A percentile compares a stretch with the other conserved stretches of the same genome.
Conservation (phyloP, 92 coral and sea anemone genomes). For the Bergia sp. region DNA sequence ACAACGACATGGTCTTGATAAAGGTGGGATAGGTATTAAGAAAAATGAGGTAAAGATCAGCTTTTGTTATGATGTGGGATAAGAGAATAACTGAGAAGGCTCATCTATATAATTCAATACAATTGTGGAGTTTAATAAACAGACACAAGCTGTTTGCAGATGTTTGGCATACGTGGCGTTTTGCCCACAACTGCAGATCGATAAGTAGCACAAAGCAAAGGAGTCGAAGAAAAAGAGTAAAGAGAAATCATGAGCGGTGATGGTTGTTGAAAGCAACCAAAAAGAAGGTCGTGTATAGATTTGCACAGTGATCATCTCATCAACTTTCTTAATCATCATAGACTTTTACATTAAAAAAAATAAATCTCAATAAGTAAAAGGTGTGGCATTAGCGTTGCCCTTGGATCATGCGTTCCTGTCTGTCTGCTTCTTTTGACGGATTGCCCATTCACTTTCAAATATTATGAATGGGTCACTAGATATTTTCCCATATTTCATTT, state of each 20-base stretch:
- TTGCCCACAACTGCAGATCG: not conserved
- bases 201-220: not conserved
- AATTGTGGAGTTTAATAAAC: not conserved
- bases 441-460: not conserved
- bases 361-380: not conserved
- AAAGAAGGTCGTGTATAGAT: not conserved
- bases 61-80: not conserved
- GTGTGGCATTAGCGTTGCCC: not conserved
- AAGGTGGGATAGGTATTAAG: not conserved
- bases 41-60: not conserved
- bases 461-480: not conserved
- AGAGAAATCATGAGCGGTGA: not conserved
- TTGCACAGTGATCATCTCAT: not conserved
- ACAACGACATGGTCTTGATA: not conserved
- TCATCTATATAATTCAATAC: not conserved
- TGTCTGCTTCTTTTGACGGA: not conserved
- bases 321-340: not conserved
- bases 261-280: not conserved
- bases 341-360: not conserved
- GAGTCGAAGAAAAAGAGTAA: not conserved
- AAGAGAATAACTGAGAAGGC: not conserved
- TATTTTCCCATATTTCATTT: not conserved
- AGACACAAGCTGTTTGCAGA: not conserved
- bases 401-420: not conserved
- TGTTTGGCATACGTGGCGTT: not conserved